These are phyloP conservation scores for Meda fulgida DNA, from an alignment of 2,797 vertebrate species.

Conservation along the genomic window DNA sequence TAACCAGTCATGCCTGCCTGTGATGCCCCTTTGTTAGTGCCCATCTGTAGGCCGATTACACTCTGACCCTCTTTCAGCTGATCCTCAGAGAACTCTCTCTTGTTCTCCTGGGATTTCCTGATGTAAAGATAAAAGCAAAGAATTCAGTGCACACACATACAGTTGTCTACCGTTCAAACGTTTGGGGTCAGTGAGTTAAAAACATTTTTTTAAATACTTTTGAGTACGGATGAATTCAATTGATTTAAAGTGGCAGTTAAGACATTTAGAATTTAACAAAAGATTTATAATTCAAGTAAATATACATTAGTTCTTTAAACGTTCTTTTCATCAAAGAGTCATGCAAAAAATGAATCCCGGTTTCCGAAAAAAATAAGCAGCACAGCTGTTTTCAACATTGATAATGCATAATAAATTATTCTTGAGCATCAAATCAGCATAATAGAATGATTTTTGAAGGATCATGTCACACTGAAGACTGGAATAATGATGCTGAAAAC, in stretches of 20 bases:
- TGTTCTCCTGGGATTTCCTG: conserved; percentile 95
- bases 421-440: neutral
- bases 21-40: conserved; percentile 91
- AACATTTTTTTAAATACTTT: too few species aligned
- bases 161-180: neutral
- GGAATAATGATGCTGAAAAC: neutral
- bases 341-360: too few species aligned
- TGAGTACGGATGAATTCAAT: neutral
- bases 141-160: neutral
- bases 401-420: neutral
- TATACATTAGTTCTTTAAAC: too few species aligned
- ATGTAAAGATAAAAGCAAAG: conserved; percentile 42
- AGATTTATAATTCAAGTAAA: neutral
- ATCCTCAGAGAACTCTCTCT: conserved; percentile 89
- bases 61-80: conserved; percentile 91
- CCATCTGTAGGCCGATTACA: conserved; percentile 97
- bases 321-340: too few species aligned
- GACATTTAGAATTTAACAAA: neutral
- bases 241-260: neutral
- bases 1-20: conserved; percentile 95
- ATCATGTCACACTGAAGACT: neutral
- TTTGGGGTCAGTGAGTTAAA: neutral
- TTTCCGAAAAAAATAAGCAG: too few species aligned
- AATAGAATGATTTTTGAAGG: neutral
- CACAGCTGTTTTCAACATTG: too few species aligned